phyloP scores from a whole-genome alignment of 2,113 vertebrate species.

The Pelmatolapia mariae region DNA sequence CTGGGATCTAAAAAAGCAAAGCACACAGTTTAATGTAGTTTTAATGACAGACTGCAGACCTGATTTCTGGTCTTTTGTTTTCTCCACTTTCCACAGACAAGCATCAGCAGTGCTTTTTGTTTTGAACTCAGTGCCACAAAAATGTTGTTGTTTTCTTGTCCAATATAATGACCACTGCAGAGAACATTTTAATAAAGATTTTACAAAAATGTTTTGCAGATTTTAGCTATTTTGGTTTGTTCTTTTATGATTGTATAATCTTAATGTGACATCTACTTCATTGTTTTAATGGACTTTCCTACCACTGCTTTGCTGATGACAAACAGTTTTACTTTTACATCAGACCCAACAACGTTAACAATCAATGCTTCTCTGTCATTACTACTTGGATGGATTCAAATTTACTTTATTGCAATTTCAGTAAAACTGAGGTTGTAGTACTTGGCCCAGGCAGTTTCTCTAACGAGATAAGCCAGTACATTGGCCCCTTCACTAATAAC shows the following conservation, averaged over 20 bases:
- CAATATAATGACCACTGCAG: background rate
- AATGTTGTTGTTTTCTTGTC: accelerated
- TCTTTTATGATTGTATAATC: too few species aligned
- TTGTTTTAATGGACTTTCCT: too few species aligned
- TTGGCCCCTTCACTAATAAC: too few species aligned
- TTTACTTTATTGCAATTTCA: accelerated
- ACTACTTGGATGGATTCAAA: too few species aligned
- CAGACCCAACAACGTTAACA: too few species aligned
- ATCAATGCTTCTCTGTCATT: too few species aligned
- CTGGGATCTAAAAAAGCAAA: background rate
- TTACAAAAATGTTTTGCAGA: background rate
- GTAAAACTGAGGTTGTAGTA: too few species aligned
- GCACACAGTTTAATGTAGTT: background rate
- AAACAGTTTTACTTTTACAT: too few species aligned
- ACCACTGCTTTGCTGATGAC: too few species aligned
- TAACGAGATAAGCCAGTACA: too few species aligned
- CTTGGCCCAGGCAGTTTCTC: too few species aligned
- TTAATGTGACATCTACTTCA: accelerated
- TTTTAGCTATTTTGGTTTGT: too few species aligned
- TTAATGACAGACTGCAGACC: background rate
- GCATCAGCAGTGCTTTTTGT: background rate
- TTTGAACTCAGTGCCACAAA: background rate
- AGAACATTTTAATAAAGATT: background rate
- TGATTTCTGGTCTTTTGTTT: accelerated
- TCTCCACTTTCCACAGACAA: accelerated